Percentiles rank a stretch among this genome's conserved stretches.
These are phyloP conservation scores for Dendrophyllia cribrosa DNA, from an alignment of 64 coral and sea anemone genomes.

Conservation along the genomic window DNA sequence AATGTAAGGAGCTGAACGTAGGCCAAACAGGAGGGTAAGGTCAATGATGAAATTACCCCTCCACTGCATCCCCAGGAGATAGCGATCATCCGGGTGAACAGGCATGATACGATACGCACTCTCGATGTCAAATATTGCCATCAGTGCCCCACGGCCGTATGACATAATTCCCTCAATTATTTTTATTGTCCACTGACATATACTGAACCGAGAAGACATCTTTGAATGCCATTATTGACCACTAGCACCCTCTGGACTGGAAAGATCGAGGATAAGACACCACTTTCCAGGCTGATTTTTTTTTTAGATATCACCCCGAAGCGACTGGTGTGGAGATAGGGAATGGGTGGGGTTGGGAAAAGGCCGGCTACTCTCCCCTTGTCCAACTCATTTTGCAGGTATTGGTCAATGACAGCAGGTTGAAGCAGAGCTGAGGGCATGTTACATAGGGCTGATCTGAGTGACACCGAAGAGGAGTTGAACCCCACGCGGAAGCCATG, in stretches of 20 bases:
- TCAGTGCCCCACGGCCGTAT: conserved; percentile 3
- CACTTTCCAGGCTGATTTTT: conserved; percentile 21
- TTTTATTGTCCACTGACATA: conserved; percentile 3
- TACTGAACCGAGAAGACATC: not conserved
- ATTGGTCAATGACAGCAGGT: conserved; percentile 4
- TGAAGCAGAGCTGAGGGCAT: not conserved
- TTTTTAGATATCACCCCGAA: not conserved
- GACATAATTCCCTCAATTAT: not conserved
- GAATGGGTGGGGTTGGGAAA: not conserved
- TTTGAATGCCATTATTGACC: conserved; percentile 50
- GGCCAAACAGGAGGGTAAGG: conserved; percentile 52
- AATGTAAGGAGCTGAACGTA: conserved; percentile 10
- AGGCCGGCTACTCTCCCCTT: not conserved
- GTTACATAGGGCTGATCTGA: not conserved
- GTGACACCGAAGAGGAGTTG: not conserved
- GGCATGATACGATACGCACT: conserved; percentile 35
- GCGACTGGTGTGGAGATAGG: not conserved
- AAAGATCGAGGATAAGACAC: conserved; percentile 50
- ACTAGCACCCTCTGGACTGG: not conserved
- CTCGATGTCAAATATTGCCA: conserved; percentile 52
- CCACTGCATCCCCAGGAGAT: conserved; percentile 47
- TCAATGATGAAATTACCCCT: conserved; percentile 30
- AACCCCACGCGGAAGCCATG: conserved; percentile 2
- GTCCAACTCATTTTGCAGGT: not conserved
- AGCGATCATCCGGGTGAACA: conserved; percentile 36